phyloP scores from a whole-genome alignment of 2,888 invertebrate species.

The Morinoia aosen region DNA sequence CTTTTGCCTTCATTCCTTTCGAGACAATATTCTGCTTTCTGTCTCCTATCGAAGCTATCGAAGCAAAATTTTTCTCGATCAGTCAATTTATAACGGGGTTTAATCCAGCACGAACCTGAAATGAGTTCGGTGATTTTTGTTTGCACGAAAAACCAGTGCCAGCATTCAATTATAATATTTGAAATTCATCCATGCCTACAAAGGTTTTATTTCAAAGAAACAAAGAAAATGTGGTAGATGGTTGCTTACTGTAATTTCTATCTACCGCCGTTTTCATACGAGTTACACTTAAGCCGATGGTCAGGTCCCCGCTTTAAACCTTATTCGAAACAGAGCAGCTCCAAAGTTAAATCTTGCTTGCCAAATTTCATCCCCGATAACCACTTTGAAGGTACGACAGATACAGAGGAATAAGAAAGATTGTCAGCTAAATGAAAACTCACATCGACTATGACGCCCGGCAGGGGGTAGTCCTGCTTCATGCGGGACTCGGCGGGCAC shows the following conservation, averaged over 20 bases:
- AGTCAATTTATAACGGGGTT: too few species aligned
- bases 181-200: too few species aligned
- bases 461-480: conserved; percentile 64
- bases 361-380: not conserved
- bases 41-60: too few species aligned
- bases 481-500: conserved; percentile 62
- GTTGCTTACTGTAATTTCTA: not conserved
- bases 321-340: not conserved
- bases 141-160: too few species aligned
- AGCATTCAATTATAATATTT: too few species aligned
- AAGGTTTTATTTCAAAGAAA: not conserved
- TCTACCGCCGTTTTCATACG: not conserved
- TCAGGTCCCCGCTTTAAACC: not conserved
- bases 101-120: too few species aligned
- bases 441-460: conserved; percentile 66
- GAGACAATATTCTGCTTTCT: too few species aligned
- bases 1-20: too few species aligned
- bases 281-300: not conserved
- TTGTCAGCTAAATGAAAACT: conserved; percentile 41
- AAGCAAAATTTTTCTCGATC: too few species aligned
- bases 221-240: not conserved
- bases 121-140: too few species aligned
- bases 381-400: not conserved
- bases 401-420: not conserved
- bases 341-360: not conserved